phyloP scores from a whole-genome alignment of 1,140 invertebrate genomes.

The Achatina immaculata region DNA sequence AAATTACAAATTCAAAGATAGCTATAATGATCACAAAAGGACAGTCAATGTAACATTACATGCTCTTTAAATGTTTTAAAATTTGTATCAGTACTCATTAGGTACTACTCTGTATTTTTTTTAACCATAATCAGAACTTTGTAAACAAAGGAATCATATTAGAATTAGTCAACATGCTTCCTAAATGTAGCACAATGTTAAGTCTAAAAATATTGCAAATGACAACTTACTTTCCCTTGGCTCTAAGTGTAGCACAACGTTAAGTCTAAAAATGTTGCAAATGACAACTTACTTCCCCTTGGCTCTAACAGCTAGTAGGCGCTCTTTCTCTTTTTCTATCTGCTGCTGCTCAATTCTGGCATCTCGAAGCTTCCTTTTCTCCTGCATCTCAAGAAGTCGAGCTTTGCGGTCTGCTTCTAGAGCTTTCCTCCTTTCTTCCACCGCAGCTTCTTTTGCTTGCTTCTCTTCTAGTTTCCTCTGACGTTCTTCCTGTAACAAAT shows the following conservation, averaged over 20 bases:
- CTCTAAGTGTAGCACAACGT: slow-evolving; percentile 25
- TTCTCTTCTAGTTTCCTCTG: slow-evolving; percentile 87
- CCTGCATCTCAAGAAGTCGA: slow-evolving; percentile 83
- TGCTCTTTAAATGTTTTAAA: too few relatives aligned
- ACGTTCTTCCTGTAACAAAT: slow-evolving; percentile 77
- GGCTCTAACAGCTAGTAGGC: slow-evolving; percentile 59
- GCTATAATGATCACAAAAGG: too few relatives aligned
- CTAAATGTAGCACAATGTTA: too few relatives aligned
- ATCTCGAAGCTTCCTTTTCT: slow-evolving; percentile 85
- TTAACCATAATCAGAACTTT: too few relatives aligned
- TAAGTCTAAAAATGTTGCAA: not conserved
- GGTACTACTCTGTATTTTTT: too few relatives aligned
- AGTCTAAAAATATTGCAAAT: not conserved
- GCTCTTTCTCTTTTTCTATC: slow-evolving; percentile 83
- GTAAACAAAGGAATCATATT: too few relatives aligned
- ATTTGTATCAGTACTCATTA: too few relatives aligned
- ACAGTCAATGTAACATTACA: too few relatives aligned
- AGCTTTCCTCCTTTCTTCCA: slow-evolving; percentile 87
- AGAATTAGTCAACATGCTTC: too few relatives aligned
- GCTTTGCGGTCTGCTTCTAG: slow-evolving; percentile 87
- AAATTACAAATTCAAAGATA: too few relatives aligned
- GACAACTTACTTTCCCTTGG: slow-evolving; percentile 61
- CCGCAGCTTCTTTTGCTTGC: slow-evolving; percentile 93
- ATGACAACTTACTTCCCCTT: slow-evolving; percentile 60
- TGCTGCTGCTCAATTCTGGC: slow-evolving; percentile 89